Percentiles rank a stretch among this genome's conserved stretches.
These are phyloP conservation scores for Etheostoma spectabile DNA, from an alignment of 2,113 vertebrate species.

Conservation along the genomic window DNA sequence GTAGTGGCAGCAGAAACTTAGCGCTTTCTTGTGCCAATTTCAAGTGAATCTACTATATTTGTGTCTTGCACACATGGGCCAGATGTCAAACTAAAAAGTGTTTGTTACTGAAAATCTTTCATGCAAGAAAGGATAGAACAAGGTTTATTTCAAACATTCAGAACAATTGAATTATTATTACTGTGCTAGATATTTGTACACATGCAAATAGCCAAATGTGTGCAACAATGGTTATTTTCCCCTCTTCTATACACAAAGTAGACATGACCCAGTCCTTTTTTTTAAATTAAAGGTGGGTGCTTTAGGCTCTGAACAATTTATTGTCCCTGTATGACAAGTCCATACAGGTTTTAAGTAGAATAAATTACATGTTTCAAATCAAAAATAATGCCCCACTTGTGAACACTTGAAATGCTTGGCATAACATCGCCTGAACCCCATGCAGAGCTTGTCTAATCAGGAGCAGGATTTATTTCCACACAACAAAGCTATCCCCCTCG, in stretches of 20 bases:
- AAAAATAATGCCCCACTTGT: slow-evolving; percentile 37
- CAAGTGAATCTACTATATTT: neutral
- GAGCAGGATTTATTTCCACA: slow-evolving; percentile 53
- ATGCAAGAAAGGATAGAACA: neutral
- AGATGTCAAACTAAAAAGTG: neutral
- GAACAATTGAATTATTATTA: neutral
- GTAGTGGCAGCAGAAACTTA: neutral
- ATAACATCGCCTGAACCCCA: slow-evolving; percentile 18
- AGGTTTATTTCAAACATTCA: neutral
- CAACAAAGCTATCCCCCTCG: slow-evolving; percentile 58
- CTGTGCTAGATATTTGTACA: neutral
- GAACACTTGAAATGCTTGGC: slow-evolving; percentile 40
- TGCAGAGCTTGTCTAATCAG: slow-evolving; percentile 56
- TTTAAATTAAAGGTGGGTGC: neutral
- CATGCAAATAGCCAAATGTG: neutral
- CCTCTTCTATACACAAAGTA: neutral
- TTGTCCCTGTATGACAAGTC: slow-evolving; percentile 1
- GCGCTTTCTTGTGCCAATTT: neutral
- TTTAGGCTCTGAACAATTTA: slow-evolving; percentile 9
- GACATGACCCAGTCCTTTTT: neutral
- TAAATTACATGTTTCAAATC: slow-evolving; percentile 45
- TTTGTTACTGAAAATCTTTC: neutral
- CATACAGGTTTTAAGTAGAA: slow-evolving; percentile 28
- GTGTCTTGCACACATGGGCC: neutral
- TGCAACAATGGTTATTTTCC: neutral